Base-by-base conservation (phyloP, 2,113 vertebrate species). In the Odocoileus virginianus region DNA sequence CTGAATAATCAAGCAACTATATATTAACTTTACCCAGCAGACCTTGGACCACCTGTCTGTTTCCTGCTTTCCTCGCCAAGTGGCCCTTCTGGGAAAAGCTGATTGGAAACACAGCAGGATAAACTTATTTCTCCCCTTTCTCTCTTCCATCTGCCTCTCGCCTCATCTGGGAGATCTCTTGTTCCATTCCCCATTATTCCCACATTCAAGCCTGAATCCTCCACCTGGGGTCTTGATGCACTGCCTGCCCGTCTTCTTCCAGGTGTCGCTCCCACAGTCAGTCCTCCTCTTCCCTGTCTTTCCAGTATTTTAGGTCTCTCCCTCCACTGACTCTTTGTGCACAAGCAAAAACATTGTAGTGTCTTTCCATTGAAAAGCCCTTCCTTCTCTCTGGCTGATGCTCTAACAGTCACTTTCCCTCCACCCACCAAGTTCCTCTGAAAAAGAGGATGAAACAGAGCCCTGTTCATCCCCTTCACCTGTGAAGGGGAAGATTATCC, bases 101-200 rank as follows among this genome's bases (percentile, higher is more conserved):
- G 91, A 94, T 87, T 97, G 96, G 95, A 97, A 98, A 97, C 94
- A 95, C 97, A 97, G 97, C 93, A 96, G 91, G 95, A 89, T 54
- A 91, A 93, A 95, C 61, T 89, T 86, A 60, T 91, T 92, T 89
- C 64, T 89, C 36, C 91, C 94, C 55, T 85, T 61, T 81, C 83
- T 94, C 61, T 81, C 57, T 91, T 95, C 96, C 98, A 97, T 97
- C 97, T 98, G 98, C 91, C 95, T 98, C 60, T 71, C 36, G 60
- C 50, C 45, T 97, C 97, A 89, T 97, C 91, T 95, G 97, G 96
- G 95, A 98, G 91, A 96, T 19, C 67, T 74, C 81, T 89, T 92
- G 45, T 85, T 98, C 94, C 64, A 47, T 86, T 97, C 47, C 67
- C 15, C 11, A 74, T 54, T 58, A 28, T 91, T 87, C 76, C 94